These are phyloP conservation scores for Drosophila nr. medialis DNA, from an alignment of 2,888 invertebrate genomes.

Conservation along the genomic window DNA sequence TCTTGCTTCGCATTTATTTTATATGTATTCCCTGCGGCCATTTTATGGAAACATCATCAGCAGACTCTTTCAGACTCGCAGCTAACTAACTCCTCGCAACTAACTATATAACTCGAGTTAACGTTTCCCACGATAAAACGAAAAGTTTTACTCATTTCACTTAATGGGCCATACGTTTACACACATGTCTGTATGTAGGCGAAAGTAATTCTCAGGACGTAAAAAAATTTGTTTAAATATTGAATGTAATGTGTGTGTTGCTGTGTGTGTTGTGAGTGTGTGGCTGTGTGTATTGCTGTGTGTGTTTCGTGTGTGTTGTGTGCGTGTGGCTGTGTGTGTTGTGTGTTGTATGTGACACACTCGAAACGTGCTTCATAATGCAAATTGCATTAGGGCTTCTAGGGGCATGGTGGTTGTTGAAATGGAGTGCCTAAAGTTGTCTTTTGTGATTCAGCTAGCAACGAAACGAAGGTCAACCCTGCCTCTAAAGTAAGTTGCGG, in stretches of 20 bases:
- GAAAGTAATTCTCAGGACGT: slow-evolving; percentile 9
- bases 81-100: neutral
- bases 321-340: too few relatives aligned
- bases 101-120: neutral
- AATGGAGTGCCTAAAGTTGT: neutral
- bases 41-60: slow-evolving; percentile 61
- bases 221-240: slow-evolving; percentile 41
- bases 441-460: slow-evolving; percentile 11
- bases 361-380: slow-evolving; percentile 39
- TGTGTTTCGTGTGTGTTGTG: too few relatives aligned
- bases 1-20: slow-evolving; percentile 36
- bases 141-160: slow-evolving; percentile 25
- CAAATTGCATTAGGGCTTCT: slow-evolving; percentile 18
- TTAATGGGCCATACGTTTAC: slow-evolving; percentile 30
- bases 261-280: neutral
- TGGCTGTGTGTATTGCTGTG: too few relatives aligned
- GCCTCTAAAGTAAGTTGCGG: neutral
- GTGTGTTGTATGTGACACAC: slow-evolving; percentile 14
- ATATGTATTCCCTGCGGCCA: slow-evolving; percentile 69
- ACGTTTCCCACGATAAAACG: neutral
- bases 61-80: slow-evolving; percentile 8
- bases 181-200: neutral
- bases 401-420: neutral
- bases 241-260: slow-evolving; percentile 29
- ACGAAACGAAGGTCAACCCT: slow-evolving; percentile 1